phyloP scores from a whole-genome alignment of 2,113 vertebrate species.

The Mobula hypostoma region DNA sequence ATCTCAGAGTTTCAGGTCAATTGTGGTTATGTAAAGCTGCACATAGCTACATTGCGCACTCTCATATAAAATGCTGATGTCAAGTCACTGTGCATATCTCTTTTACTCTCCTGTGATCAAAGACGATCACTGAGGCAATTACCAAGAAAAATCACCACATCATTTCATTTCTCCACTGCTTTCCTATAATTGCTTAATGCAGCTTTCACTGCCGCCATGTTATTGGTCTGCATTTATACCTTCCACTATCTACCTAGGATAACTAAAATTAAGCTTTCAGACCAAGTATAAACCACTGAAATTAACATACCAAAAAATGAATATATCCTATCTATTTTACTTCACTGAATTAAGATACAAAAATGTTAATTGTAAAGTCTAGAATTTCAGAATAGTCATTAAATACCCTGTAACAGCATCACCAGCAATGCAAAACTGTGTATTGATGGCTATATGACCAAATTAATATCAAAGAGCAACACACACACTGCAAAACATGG shows the following conservation, averaged over 20 bases:
- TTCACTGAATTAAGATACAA: neutral
- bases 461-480: conserved; percentile 26
- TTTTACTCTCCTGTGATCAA: conserved; percentile 68
- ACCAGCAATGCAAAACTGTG: conserved; percentile 11
- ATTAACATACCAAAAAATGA: conserved; percentile 39
- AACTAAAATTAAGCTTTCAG: conserved; percentile 54
- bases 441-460: conserved; percentile 32
- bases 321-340: conserved; percentile 25
- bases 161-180: conserved; percentile 63
- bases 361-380: neutral
- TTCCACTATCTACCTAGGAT: conserved; percentile 47
- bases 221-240: conserved; percentile 46
- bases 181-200: conserved; percentile 83
- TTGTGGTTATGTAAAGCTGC: conserved; percentile 53
- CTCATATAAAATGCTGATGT: conserved; percentile 57
- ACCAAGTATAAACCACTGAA: conserved; percentile 45
- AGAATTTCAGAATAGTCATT: neutral
- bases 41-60: conserved; percentile 42
- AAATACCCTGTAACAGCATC: neutral
- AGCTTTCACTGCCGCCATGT: conserved; percentile 62
- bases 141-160: conserved; percentile 63
- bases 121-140: conserved; percentile 75
- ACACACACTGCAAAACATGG: conserved; percentile 10
- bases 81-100: conserved; percentile 63
- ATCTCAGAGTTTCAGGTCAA: conserved; percentile 72